A percentile compares a stretch with the other conserved stretches of the same genome.
These are phyloP conservation scores for Drosophila dunni DNA, from an alignment of 1,140 invertebrate species.

Conservation along the genomic window DNA sequence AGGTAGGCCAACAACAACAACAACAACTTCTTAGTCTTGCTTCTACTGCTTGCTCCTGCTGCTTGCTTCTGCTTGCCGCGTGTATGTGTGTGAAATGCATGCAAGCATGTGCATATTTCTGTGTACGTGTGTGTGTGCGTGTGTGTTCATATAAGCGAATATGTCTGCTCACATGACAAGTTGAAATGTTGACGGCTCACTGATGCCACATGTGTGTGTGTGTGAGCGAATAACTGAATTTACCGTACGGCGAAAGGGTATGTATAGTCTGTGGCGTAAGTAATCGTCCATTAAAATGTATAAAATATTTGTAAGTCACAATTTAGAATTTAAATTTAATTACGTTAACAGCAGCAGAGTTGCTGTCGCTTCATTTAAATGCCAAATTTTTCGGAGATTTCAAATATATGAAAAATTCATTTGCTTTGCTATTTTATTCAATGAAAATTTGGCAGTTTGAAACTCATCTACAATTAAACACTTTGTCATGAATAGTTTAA, in stretches of 20 bases:
- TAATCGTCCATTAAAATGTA: not conserved
- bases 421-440: no score
- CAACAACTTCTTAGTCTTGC: conserved; percentile 58
- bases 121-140: conserved; percentile 24
- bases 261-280: not conserved
- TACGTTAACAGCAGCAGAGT: no score
- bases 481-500: no score
- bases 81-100: not conserved
- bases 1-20: conserved; percentile 61
- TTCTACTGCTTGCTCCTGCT: conserved; percentile 5
- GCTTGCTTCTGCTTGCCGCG: not conserved
- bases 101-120: not conserved
- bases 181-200: conserved; percentile 81
- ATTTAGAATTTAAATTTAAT: no score
- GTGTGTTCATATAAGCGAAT: conserved; percentile 28
- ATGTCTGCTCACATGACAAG: conserved; percentile 72
- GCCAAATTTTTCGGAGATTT: no score
- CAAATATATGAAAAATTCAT: no score
- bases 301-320: no score
- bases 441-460: no score
- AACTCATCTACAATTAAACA: no score
- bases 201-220: conserved; percentile 55
- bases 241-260: not conserved
- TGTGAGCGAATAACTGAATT: conserved; percentile 44
- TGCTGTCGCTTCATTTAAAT: no score